Conservation (phyloP, 2,888 invertebrate genomes). For the Adelphocoris suturalis region DNA sequence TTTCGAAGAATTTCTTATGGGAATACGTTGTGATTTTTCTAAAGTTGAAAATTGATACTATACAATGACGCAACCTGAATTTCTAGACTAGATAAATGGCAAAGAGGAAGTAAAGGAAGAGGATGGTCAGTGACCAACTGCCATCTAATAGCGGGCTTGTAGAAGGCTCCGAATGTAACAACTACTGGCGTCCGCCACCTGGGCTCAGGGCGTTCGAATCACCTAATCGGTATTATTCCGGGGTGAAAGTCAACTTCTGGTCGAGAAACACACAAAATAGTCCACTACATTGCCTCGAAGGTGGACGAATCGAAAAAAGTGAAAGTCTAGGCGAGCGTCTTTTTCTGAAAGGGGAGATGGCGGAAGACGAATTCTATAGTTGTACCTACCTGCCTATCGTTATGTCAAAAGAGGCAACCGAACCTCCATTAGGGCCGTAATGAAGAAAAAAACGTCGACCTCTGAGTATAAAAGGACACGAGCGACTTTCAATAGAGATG, state of each 20-base stretch:
- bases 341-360: background rate
- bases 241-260: conserved; percentile 16
- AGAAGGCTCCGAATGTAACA: background rate
- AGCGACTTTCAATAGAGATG: conserved; percentile 16
- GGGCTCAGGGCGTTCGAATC: background rate
- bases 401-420: background rate
- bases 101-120: conserved; percentile 1
- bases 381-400: background rate
- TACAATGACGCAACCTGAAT: background rate
- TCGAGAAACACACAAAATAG: background rate
- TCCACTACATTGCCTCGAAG: background rate
- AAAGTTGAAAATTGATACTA: too few species aligned
- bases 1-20: too few species aligned
- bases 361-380: conserved; percentile 27
- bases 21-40: too few species aligned
- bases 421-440: conserved; percentile 8
- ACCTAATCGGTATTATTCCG: conserved; percentile 31
- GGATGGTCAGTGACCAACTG: conserved; percentile 18
- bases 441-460: conserved; percentile 15
- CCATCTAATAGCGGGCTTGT: background rate
- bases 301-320: conserved; percentile 33
- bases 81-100: background rate
- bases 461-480: background rate
- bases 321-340: background rate
- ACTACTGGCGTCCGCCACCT: background rate